Conservation (phyloP, 2,888 invertebrate species). For the Glaucopsyche alexis region DNA sequence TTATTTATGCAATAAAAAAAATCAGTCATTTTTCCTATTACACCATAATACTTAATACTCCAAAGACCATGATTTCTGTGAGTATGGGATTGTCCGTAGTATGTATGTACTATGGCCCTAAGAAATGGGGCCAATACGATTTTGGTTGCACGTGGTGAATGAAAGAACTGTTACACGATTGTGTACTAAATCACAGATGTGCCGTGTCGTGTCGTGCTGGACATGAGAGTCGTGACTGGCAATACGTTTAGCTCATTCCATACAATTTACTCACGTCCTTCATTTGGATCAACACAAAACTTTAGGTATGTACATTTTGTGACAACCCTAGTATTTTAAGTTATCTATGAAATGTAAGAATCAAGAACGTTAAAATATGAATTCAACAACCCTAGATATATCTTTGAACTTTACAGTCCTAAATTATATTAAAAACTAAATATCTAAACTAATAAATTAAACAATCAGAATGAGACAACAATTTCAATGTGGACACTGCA, state of each 20-base stretch:
- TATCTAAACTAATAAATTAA: too few relatives aligned
- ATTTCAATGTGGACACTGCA: background rate
- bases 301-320: background rate
- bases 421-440: too few relatives aligned
- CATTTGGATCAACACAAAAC: background rate
- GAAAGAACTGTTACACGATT: conserved; percentile 2
- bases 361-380: too few relatives aligned
- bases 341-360: too few relatives aligned
- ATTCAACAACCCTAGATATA: too few relatives aligned
- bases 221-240: conserved; percentile 63
- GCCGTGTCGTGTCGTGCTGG: conserved; percentile 42
- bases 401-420: too few relatives aligned
- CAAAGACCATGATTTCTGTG: too few relatives aligned
- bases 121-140: background rate
- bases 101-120: background rate
- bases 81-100: too few relatives aligned
- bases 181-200: conserved; percentile 18
- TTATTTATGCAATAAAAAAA: too few relatives aligned
- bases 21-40: too few relatives aligned
- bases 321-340: background rate
- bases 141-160: conserved; percentile 12
- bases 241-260: conserved; percentile 42
- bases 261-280: conserved; percentile 21
- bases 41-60: too few relatives aligned
- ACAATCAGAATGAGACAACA: background rate